These are phyloP conservation scores for Nudaria mundana DNA, from an alignment of 2,888 invertebrate species.

Conservation along the genomic window DNA sequence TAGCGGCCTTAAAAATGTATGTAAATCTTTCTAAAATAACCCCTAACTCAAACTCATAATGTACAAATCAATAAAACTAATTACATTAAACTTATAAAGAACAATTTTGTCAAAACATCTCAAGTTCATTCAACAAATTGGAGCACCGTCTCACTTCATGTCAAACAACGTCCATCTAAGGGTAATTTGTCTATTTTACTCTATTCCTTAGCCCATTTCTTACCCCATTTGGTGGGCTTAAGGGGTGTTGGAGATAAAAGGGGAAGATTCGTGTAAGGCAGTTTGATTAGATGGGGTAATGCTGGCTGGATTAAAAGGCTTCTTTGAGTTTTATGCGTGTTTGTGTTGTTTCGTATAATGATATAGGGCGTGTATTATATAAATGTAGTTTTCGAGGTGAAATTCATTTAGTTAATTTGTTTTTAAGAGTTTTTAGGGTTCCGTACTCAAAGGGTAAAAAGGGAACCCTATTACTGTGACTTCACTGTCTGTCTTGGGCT, in stretches of 20 bases:
- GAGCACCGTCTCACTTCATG: conserved; percentile 13
- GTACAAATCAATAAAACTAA: conserved; percentile 4
- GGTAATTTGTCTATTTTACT: conserved; percentile 22
- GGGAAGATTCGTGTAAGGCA: conserved; percentile 56
- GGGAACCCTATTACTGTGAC: too few species aligned
- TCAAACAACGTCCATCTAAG: conserved; percentile 17
- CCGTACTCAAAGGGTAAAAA: too few species aligned
- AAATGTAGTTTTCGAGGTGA: conserved; percentile 1
- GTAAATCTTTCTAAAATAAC: too few species aligned
- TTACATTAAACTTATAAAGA: background rate
- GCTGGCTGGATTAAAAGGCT: conserved; percentile 51
- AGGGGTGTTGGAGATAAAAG: conserved; percentile 66
- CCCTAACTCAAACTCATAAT: too few species aligned
- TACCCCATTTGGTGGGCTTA: conserved; percentile 50
- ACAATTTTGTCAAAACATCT: conserved; percentile 3
- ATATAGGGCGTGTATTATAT: conserved; percentile 12
- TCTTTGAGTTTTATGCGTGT: conserved; percentile 32
- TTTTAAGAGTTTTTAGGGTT: too few species aligned
- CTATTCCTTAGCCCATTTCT: conserved; percentile 16
- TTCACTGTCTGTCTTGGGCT: too few species aligned
- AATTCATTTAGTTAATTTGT: conserved; percentile 1
- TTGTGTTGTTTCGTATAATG: conserved; percentile 24
- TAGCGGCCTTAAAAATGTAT: too few species aligned
- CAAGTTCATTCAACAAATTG: conserved; percentile 2
- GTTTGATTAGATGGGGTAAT: conserved; percentile 69